These are phyloP conservation scores for Ditula angustiorana DNA, from an alignment of 2,888 invertebrate genomes.

Conservation along the genomic window DNA sequence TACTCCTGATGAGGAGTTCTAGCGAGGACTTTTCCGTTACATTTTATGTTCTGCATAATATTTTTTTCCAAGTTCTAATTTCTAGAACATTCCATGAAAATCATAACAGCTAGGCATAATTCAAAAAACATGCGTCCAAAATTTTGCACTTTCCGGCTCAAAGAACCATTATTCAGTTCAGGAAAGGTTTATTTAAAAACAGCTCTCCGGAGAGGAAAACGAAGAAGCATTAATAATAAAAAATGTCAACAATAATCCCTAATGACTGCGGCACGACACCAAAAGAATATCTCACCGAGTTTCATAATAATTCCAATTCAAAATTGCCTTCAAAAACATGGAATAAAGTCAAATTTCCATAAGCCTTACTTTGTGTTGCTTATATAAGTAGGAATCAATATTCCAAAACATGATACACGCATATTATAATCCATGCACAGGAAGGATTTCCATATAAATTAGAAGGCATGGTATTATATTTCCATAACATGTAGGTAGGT, in stretches of 20 bases:
- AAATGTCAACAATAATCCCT: neutral
- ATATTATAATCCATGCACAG: constrained; percentile 20
- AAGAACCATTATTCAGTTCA: neutral
- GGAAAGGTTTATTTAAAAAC: neutral
- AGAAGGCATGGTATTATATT: constrained; percentile 1
- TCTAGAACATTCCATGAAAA: too few species aligned
- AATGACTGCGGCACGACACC: neutral
- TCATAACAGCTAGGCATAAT: too few species aligned
- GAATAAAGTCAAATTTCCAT: neutral
- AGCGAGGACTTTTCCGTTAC: too few species aligned
- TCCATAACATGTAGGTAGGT: constrained; percentile 1
- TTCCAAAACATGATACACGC: constrained; percentile 2
- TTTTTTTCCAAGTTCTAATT: too few species aligned
- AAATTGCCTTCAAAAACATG: neutral
- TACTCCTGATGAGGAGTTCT: too few species aligned
- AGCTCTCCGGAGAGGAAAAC: neutral
- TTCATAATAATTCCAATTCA: neutral
- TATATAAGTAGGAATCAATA: constrained; percentile 10
- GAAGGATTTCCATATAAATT: constrained; percentile 32
- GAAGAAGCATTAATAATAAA: neutral
- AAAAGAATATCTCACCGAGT: neutral
- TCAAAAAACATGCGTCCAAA: neutral
- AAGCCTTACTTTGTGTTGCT: neutral
- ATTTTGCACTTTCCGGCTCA: neutral
- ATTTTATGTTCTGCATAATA: too few species aligned